Conservation (phyloP, 2,888 invertebrate genomes). For the Tupiocoris notatus region DNA sequence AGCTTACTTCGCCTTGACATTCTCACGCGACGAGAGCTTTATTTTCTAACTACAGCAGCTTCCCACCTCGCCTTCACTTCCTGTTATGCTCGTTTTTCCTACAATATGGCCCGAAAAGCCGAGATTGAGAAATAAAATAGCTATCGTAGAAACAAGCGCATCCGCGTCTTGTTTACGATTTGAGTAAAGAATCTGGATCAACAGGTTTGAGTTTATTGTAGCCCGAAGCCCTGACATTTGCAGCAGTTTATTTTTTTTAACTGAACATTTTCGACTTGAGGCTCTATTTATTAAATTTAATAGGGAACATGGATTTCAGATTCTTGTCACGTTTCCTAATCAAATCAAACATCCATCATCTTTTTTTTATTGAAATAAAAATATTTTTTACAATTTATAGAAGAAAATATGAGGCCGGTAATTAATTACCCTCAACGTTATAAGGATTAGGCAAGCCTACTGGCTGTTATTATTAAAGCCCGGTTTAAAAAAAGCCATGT, state of each 20-base stretch:
- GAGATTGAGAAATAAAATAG: background rate
- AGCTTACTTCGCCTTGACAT: no score
- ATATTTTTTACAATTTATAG: no score
- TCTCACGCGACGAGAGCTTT: background rate
- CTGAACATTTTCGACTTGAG: background rate
- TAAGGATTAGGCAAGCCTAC: no score
- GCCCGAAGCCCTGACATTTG: background rate
- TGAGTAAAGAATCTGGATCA: background rate
- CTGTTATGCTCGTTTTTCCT: background rate
- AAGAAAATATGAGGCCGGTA: no score
- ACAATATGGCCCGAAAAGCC: background rate
- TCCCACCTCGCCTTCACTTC: background rate
- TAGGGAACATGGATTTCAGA: background rate
- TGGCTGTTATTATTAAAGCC: no score
- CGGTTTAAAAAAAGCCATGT: background rate
- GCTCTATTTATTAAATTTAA: background rate
- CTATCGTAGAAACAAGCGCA: background rate
- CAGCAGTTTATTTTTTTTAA: no score
- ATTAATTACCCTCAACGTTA: no score
- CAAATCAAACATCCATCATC: no score
- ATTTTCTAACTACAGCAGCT: background rate
- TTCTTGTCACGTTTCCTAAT: no score
- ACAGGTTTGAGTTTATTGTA: background rate
- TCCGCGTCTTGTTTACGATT: background rate
- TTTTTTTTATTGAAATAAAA: no score